phyloP scores from a whole-genome alignment of 2,797 vertebrate genomes.

The Varecia variegata region DNA sequence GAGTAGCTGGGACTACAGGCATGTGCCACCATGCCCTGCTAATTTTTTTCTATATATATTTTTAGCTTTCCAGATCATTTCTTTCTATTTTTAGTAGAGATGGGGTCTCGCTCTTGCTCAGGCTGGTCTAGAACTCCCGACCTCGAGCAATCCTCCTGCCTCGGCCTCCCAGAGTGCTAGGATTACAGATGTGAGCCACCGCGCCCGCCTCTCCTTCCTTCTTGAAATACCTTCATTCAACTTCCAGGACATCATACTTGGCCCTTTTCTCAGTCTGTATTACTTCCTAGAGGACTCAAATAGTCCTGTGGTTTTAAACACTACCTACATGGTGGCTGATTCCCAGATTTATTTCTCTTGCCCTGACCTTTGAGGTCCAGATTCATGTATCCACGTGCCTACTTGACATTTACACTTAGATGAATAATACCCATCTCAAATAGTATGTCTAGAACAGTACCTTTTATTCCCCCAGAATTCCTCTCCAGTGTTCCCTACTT shows the following conservation, averaged over 20 bases:
- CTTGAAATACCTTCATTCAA: background rate
- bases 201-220: background rate
- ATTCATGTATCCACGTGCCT: background rate
- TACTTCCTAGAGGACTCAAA: background rate
- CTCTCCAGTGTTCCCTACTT: background rate
- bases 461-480: background rate
- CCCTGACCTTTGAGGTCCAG: slow-evolving; percentile 16
- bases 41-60: no score
- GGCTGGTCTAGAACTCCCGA: no score
- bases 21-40: no score
- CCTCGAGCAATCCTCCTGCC: no score
- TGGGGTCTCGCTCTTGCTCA: no score
- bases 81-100: no score
- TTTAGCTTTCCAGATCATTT: no score
- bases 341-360: slow-evolving; percentile 1
- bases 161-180: no score
- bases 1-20: no score
- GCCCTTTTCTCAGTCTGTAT: background rate
- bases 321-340: background rate
- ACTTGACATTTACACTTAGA: slow-evolving; percentile 13
- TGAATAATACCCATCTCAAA: slow-evolving; percentile 23
- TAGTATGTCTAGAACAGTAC: background rate
- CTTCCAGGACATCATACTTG: background rate
- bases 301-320: background rate
- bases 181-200: no score